Conservation (phyloP, 2,113 vertebrate genomes). For the Mystacornis crossleyi region DNA sequence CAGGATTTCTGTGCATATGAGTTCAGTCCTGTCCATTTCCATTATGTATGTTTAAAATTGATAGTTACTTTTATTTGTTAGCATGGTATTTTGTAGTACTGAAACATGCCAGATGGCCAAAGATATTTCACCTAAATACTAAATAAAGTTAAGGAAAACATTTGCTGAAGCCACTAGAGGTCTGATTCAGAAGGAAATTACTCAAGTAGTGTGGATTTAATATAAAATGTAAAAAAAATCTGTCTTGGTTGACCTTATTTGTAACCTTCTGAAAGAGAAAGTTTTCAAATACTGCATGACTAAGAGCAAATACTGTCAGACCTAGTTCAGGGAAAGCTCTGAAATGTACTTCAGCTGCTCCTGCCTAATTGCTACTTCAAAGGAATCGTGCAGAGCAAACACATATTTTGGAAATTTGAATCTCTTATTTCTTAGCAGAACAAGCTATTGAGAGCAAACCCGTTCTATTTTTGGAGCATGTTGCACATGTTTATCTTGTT, state of each 20-base stretch:
- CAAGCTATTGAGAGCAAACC: neutral
- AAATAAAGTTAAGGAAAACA: neutral
- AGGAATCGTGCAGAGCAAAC: neutral
- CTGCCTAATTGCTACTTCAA: neutral
- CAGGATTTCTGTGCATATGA: neutral
- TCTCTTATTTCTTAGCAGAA: neutral
- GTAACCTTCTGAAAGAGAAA: neutral
- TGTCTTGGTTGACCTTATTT: neutral
- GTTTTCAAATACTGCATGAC: neutral
- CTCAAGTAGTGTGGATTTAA: neutral
- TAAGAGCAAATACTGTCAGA: constrained; percentile 4
- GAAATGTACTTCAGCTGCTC: neutral
- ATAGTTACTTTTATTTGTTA: neutral
- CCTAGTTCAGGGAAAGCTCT: neutral
- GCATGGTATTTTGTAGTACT: neutral
- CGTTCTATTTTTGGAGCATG: neutral
- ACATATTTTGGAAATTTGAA: neutral
- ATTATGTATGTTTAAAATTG: neutral
- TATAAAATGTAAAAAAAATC: neutral
- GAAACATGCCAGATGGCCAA: neutral
- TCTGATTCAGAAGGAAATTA: neutral
- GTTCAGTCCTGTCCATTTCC: neutral
- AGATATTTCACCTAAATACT: neutral
- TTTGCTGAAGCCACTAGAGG: neutral
- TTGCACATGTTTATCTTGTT: neutral